These are phyloP conservation scores for Stratiomys singularior DNA, from an alignment of 2,888 invertebrate genomes.

Conservation along the genomic window DNA sequence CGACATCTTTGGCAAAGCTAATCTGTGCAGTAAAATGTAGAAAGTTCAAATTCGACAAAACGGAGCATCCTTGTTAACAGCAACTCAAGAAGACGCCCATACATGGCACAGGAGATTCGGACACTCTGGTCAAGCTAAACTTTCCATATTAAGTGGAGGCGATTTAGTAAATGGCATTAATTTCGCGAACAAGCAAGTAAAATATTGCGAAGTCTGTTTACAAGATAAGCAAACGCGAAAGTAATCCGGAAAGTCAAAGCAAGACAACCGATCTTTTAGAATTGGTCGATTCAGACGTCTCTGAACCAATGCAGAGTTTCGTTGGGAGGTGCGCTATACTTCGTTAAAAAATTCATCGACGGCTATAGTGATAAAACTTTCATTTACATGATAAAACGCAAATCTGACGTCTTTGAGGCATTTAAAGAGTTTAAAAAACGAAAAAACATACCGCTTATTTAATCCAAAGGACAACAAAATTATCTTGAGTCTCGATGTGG, in stretches of 20 bases:
- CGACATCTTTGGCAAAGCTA: neutral
- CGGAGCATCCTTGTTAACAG: neutral
- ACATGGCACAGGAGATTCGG: constrained; percentile 5
- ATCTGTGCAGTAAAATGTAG: neutral
- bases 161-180: neutral
- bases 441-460: too few species aligned
- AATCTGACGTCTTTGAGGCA: neutral
- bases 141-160: neutral
- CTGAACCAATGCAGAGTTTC: neutral
- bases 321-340: neutral
- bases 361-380: too few species aligned
- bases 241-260: neutral
- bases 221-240: neutral
- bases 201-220: neutral
- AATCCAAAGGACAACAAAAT: too few species aligned
- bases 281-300: neutral
- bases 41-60: neutral
- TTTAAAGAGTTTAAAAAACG: constrained; percentile 9
- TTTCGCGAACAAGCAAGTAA: neutral
- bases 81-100: too few species aligned
- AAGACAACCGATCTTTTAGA: constrained; percentile 6
- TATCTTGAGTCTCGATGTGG: too few species aligned
- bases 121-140: neutral
- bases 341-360: neutral
- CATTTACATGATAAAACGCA: neutral